Evolutionary conservation across 2,797 vertebrate genomes (phyloP), one percentile per base, ranked within the genome.

Genomic region (Mormyrus proboscirostris): DNA sequence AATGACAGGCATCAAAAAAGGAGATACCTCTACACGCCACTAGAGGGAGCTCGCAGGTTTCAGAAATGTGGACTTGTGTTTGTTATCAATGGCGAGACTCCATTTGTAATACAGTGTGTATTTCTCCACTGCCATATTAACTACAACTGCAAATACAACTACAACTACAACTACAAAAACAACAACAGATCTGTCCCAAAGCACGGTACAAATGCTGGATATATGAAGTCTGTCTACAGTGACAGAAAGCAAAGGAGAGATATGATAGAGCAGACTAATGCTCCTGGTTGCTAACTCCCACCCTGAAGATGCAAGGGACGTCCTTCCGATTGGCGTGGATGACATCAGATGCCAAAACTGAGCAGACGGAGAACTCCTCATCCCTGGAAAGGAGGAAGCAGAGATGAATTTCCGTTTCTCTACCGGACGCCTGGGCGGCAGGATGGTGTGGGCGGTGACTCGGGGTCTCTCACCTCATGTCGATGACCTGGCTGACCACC

Each of bases 281-380:
- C 47, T 12, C 7, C 7, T 49, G n/a, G 22, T 25, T 5, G 44
- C 44, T 47, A n/a, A 51, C 82, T 84, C 82, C 47, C 96, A 99
- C 99, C 95, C 98, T 97, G 93, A 99, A 99, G 93, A 99, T 99
- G 92, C 98, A 99, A 10, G 99, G 98, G 91, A 99, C 96, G 93
- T 99, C 99, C 95, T 99, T 99, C 92, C 97, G 96, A 93, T 95
- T 98, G 91, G 99, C 99, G 73, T 99, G 99, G 94, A 99, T 99
- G 93, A 99, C 99, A 92, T 99, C 99, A 49, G 98, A 99, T 82
- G 98, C 98, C 95, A 99, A 93, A 89, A 99, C 99, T 33, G 98
- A 97, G 90, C 98, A 98, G 93, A 99, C 99, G 2, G 98, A 99
- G 94, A 99, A 99, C 93, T 99, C 99, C 92, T 99, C 98, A 91